Percentiles rank a stretch among this genome's conserved stretches.
These are phyloP conservation scores for Sitta europaea DNA, from an alignment of 2,113 vertebrate genomes.

Conservation along the genomic window DNA sequence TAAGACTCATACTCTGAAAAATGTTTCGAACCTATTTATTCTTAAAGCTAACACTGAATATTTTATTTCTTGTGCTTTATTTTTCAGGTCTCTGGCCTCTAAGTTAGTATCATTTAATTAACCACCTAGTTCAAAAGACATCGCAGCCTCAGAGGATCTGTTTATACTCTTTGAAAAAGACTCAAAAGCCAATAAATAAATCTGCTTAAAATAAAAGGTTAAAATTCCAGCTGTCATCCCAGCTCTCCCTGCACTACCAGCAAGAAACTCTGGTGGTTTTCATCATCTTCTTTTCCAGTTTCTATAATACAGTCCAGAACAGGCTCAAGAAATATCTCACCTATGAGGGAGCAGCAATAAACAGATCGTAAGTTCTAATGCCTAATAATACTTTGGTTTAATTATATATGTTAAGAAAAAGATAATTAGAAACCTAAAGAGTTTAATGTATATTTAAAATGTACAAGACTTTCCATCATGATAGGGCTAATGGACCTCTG, in stretches of 20 bases:
- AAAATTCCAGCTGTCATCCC: slow-evolving; percentile 7
- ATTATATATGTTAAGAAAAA: not conserved
- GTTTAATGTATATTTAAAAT: slow-evolving; percentile 1
- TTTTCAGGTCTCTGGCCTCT: not conserved
- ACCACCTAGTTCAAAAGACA: not conserved
- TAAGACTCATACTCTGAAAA: not conserved
- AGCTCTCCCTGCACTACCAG: not conserved
- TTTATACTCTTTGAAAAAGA: not conserved
- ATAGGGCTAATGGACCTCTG: slow-evolving; percentile 4
- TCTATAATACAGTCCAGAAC: not conserved
- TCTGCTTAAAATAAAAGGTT: not conserved
- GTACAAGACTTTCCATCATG: not conserved
- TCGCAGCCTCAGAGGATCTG: not conserved
- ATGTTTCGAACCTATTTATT: not conserved
- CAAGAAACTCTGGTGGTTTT: not conserved
- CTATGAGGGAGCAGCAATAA: slow-evolving; percentile 3
- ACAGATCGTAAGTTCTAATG: not conserved
- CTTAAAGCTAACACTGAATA: not conserved
- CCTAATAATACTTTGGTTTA: not conserved
- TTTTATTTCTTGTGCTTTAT: not conserved
- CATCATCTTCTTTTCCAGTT: not conserved
- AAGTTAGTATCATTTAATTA: not conserved
- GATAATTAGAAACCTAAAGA: not conserved
- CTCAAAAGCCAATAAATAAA: not conserved
- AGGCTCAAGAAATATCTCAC: not conserved